These are phyloP conservation scores for Crenichthys baileyi DNA, from an alignment of 2,797 vertebrate genomes.

Conservation along the genomic window DNA sequence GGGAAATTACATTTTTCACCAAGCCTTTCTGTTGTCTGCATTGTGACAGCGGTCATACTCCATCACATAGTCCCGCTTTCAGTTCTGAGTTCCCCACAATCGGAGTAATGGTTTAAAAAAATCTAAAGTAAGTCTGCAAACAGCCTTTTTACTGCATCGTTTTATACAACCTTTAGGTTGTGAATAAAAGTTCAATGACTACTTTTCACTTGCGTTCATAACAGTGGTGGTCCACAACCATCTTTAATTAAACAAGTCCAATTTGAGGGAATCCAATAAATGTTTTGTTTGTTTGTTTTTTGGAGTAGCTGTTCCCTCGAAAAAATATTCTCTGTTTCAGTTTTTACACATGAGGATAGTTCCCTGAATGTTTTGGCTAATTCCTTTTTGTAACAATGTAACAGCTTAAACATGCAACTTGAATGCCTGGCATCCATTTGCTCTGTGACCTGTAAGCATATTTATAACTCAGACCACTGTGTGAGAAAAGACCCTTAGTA, in stretches of 20 bases:
- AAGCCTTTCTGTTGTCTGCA: conserved; percentile 72
- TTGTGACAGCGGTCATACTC: conserved; percentile 79
- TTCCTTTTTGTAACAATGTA: conserved; percentile 26
- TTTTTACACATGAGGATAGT: conserved; percentile 23
- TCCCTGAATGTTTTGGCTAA: conserved; percentile 32
- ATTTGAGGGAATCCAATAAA: conserved; percentile 29
- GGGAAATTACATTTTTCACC: conserved; percentile 75
- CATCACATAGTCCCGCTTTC: conserved; percentile 71
- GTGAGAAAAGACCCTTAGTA: conserved; percentile 3
- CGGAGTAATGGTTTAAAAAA: conserved; percentile 69
- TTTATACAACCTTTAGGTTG: conserved; percentile 50
- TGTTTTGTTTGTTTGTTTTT: neutral
- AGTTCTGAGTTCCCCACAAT: conserved; percentile 68
- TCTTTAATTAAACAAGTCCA: conserved; percentile 49
- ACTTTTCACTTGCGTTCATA: conserved; percentile 52
- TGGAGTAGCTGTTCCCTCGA: conserved; percentile 10
- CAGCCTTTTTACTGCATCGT: conserved; percentile 47
- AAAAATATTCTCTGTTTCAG: conserved; percentile 12
- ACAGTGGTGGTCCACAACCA: conserved; percentile 31
- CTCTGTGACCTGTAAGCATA: conserved; percentile 22
- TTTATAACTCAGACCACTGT: conserved; percentile 1
- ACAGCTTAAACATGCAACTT: conserved; percentile 11
- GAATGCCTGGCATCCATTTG: conserved; percentile 25
- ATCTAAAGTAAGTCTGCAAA: conserved; percentile 42
- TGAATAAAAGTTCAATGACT: conserved; percentile 54